Evolutionary conservation across 2,797 vertebrate species (phyloP), one percentile per base, ranked within the genome.

Genomic region (Catostomus latipinnis): DNA sequence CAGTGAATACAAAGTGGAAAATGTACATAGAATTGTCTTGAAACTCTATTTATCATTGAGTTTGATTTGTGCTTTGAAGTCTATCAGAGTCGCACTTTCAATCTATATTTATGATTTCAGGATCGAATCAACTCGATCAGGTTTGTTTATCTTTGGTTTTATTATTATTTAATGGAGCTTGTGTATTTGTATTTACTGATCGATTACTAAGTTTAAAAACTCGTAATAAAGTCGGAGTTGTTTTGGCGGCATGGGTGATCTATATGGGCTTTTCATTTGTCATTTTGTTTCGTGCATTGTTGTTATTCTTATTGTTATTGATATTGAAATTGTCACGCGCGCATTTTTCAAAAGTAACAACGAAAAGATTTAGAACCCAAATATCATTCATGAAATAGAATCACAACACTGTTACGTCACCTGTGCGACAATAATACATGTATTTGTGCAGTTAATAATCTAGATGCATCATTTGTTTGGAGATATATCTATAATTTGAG

Each of bases 141-240:
- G 34, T 34, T 92, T 95, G 93, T 93, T 94, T 92, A 94, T 94
- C 91, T 92, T 66, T 75, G 68, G 66, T 82, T 81, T 75, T 79
- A 66, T 84, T 71, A 71, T 95, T 34, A 95, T 95, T 96, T 95
- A 95, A 95, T 93, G 93, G 91, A 93, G 95, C 94, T 95, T 96
- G 95, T 94, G 93, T 84, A 73, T 82, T 85, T 87, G 75, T 62
- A 82, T 94, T 93, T 94, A 90, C 93, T 92, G 83, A 94, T 91
- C 72, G 91, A 91, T 91, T 93, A 91, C 94, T 66, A 72, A 84
- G 34, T 72, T 77, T 82, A 68, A 84, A 74, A 67, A 73, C 81
- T 83, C 58, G 56, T 78, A 89, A 87, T 88, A 88, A 89, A 89
- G 82, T 87, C 88, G 81, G 72, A 83, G 71, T 83, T 83, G 76